A percentile compares a stretch with the other conserved stretches of the same genome.
Conservation (phyloP, 1,140 invertebrate genomes). For the Planococcus citri region DNA sequence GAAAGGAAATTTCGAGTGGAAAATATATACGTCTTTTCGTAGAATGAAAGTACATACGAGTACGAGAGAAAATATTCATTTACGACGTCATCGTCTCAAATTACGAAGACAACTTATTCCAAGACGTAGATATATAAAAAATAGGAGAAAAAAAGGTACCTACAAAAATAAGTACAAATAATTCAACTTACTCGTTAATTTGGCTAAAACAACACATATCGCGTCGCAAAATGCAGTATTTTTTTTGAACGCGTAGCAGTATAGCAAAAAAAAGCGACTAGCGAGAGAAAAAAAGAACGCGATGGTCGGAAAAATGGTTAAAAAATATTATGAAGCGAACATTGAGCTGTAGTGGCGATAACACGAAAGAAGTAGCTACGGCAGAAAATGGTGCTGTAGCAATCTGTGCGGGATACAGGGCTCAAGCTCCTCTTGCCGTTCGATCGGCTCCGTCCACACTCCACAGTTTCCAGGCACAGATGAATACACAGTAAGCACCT, state of each 20-base stretch:
- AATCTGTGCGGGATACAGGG: slow-evolving; percentile 2
- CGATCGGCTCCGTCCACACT: slow-evolving; percentile 12
- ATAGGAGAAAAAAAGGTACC: too few relatives aligned
- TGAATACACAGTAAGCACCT: slow-evolving; percentile 1
- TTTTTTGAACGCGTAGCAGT: not conserved
- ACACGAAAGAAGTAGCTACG: not conserved
- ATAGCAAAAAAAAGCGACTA: not conserved
- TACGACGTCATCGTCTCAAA: too few relatives aligned
- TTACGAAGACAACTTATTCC: too few relatives aligned
- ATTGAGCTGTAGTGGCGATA: not conserved
- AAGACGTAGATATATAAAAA: too few relatives aligned
- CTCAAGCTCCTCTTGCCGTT: slow-evolving; percentile 18
- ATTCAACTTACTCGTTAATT: not conserved
- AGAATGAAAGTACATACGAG: too few relatives aligned
- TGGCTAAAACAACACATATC: not conserved
- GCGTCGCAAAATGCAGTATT: not conserved
- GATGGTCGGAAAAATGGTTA: not conserved
- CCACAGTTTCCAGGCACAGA: slow-evolving; percentile 16
- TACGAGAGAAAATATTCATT: too few relatives aligned
- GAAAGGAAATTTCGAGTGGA: too few relatives aligned
- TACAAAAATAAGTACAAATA: too few relatives aligned
- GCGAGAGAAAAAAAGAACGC: not conserved
- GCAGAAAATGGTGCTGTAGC: not conserved
- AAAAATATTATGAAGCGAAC: not conserved
- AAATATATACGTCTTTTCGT: too few relatives aligned